These are phyloP conservation scores for Python bivittatus DNA, from an alignment of 2,113 vertebrate genomes.

Conservation along the genomic window DNA sequence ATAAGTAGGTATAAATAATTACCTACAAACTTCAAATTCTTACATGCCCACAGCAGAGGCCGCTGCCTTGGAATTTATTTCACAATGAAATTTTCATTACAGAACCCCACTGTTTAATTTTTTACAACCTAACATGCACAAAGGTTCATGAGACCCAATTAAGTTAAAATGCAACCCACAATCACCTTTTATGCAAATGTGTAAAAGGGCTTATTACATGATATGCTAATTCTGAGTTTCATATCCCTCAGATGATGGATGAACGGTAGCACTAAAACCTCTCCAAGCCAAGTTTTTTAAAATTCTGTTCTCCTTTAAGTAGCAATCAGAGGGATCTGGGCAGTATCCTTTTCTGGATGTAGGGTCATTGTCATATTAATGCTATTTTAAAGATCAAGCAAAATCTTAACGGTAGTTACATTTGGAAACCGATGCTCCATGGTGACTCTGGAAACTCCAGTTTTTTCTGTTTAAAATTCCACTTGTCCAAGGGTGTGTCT, in stretches of 20 bases:
- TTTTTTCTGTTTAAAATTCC: too few species aligned
- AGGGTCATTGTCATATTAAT: not conserved
- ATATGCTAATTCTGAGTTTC: conserved; percentile 35
- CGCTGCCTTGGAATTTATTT: not conserved
- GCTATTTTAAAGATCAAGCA: not conserved
- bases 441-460: not conserved
- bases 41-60: not conserved
- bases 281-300: not conserved
- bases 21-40: not conserved
- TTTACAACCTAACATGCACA: conserved; percentile 1
- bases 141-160: conserved; percentile 44
- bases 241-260: conserved; percentile 51
- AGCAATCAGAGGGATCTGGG: not conserved
- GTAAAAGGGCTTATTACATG: conserved; percentile 37
- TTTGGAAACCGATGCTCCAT: not conserved
- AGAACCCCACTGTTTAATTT: conserved; percentile 15
- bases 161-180: conserved; percentile 45
- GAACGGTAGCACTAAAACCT: conserved; percentile 18
- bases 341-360: conserved; percentile 7
- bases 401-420: not conserved
- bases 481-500: not conserved
- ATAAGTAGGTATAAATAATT: not conserved
- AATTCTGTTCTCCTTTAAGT: conserved; percentile 5
- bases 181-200: conserved; percentile 42
- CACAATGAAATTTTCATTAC: not conserved